A percentile compares a stretch with the other conserved stretches of the same genome.
Conservation (phyloP, 53 echinoderm and acorn worm species). For the Stichopus horrens region DNA sequence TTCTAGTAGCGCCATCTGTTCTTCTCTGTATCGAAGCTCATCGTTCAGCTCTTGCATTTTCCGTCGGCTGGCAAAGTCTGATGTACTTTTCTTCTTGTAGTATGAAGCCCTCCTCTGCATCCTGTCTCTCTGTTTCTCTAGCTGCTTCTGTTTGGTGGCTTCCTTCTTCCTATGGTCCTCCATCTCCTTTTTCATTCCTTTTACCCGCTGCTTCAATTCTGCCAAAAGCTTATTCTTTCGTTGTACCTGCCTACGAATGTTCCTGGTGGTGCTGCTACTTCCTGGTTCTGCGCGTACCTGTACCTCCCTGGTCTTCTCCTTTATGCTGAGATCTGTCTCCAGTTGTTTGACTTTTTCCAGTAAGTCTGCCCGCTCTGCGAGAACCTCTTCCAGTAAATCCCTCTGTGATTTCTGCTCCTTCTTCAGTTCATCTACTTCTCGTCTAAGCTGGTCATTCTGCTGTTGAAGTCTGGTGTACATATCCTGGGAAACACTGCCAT, state of each 20-base stretch:
- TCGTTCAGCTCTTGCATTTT: background rate
- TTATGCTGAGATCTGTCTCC: background rate
- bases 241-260: background rate
- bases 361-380: background rate
- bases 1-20: background rate
- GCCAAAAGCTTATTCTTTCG: background rate
- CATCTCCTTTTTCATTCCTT: background rate
- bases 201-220: background rate
- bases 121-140: background rate
- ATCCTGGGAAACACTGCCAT: background rate
- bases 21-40: background rate
- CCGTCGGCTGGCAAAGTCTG: background rate
- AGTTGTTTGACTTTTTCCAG: background rate
- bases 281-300: background rate
- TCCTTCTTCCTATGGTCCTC: background rate
- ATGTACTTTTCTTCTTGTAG: slow-evolving; percentile 19
- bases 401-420: background rate
- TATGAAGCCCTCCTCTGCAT: background rate
- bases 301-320: background rate
- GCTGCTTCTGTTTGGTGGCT: background rate
- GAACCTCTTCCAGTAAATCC: too few species aligned
- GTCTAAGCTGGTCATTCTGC: background rate
- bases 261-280: background rate
- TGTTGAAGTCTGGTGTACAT: background rate
- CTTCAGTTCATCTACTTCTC: background rate